Evolutionary conservation across 1,140 invertebrate species (phyloP).

Genomic region (Danaus plexippus): DNA sequence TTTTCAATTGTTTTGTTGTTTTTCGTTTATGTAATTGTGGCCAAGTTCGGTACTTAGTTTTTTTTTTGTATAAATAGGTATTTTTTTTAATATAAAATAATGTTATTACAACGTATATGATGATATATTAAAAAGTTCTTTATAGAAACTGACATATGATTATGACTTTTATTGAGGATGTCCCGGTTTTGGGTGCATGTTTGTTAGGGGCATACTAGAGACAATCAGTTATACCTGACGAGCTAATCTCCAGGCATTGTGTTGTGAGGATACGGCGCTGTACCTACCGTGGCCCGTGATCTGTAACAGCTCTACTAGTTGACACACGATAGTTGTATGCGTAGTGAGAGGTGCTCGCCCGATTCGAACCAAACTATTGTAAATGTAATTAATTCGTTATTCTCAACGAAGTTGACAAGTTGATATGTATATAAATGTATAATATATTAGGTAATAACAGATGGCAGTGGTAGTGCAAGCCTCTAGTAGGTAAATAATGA

Average conservation of each 20-base stretch:
- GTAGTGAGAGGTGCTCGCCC: constrained; percentile 22
- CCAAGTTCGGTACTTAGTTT: constrained; percentile 68
- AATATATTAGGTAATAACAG: constrained; percentile 40
- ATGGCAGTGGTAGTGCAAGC: constrained; percentile 44
- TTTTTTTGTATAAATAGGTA: constrained; percentile 59
- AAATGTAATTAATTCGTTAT: constrained; percentile 52
- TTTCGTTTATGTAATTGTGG: constrained; percentile 69
- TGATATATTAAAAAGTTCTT: constrained; percentile 65
- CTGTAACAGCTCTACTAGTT: no score
- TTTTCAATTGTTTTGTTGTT: constrained; percentile 71
- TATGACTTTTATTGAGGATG: constrained; percentile 52
- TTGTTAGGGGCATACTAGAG: constrained; percentile 17
- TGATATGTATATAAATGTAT: constrained; percentile 51
- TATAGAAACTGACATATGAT: constrained; percentile 57
- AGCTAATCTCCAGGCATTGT: constrained; percentile 6
- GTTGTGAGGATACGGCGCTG: constrained; percentile 4
- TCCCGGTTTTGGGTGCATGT: constrained; percentile 20
- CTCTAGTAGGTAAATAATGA: constrained; percentile 55
- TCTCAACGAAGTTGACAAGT: constrained; percentile 52
- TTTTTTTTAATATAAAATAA: constrained; percentile 67
- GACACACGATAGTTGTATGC: constrained; percentile 2
- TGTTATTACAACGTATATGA: constrained; percentile 64
- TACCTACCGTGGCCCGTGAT: no score
- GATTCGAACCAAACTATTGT: constrained; percentile 43
- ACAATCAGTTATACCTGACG: constrained; percentile 13